These are phyloP conservation scores for Prorops nasuta DNA, from an alignment of 1,140 invertebrate species.

Conservation along the genomic window DNA sequence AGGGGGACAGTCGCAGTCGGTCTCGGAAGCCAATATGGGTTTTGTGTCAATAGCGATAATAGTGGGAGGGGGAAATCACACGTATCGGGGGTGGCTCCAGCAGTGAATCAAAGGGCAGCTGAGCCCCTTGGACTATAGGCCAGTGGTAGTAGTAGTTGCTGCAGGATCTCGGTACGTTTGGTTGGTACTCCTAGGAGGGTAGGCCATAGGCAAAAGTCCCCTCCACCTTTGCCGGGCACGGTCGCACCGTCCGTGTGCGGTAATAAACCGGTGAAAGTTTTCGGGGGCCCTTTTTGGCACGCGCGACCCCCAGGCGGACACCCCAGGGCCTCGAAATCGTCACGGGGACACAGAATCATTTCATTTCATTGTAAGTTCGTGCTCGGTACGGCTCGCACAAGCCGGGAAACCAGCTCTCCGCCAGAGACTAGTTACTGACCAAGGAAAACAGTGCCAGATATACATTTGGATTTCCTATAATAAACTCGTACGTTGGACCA, in stretches of 20 bases:
- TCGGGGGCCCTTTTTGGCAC: conserved; percentile 46
- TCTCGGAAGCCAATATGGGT: conserved; percentile 30
- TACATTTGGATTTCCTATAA: too few relatives aligned
- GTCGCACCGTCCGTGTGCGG: conserved; percentile 10
- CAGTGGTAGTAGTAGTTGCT: too few relatives aligned
- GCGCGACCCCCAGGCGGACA: conserved; percentile 30
- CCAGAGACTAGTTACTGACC: too few relatives aligned
- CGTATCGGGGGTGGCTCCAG: conserved; percentile 41
- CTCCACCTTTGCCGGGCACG: conserved; percentile 14
- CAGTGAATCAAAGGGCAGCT: conserved; percentile 38
- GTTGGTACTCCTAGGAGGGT: not conserved
- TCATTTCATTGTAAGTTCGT: conserved; percentile 29
- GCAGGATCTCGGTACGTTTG: conserved; percentile 30
- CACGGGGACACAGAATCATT: conserved; percentile 38
- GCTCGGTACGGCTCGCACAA: conserved; percentile 1
- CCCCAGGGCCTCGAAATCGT: conserved; percentile 25
- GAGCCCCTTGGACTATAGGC: too few relatives aligned
- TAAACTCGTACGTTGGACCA: too few relatives aligned
- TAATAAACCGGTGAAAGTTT: conserved; percentile 46
- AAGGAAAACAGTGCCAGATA: too few relatives aligned
- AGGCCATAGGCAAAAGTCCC: not conserved
- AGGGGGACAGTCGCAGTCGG: not conserved
- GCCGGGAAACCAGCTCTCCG: too few relatives aligned
- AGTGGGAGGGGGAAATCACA: conserved; percentile 42
- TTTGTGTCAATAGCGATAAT: conserved; percentile 46